These are phyloP conservation scores for Lasius platythorax DNA, from an alignment of 2,888 invertebrate species.

Conservation along the genomic window DNA sequence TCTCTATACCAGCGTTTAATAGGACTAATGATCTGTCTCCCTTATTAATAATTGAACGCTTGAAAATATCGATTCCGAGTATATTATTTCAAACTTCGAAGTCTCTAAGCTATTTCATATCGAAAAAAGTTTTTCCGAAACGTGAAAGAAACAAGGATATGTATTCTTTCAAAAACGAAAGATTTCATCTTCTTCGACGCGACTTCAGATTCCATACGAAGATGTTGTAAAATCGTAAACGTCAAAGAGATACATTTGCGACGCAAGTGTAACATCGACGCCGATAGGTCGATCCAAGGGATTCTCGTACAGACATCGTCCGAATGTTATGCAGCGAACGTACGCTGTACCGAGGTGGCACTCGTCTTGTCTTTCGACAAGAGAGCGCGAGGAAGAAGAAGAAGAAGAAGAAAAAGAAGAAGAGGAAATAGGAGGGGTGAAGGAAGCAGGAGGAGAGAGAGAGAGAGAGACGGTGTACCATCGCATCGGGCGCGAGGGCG, in stretches of 20 bases:
- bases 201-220: not conserved
- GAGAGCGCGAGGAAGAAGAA: constrained; percentile 5
- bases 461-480: constrained; percentile 42
- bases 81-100: not conserved
- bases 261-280: constrained; percentile 53
- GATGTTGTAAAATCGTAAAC: constrained; percentile 14
- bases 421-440: not conserved
- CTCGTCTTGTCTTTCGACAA: constrained; percentile 23
- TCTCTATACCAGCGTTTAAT: not conserved
- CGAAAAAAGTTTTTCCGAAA: too few relatives aligned
- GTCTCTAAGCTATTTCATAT: not conserved
- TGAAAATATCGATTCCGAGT: not conserved
- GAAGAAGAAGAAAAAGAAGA: not conserved
- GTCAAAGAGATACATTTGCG: not conserved
- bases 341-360: constrained; percentile 52
- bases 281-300: constrained; percentile 56
- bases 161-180: not conserved
- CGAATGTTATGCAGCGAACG: constrained; percentile 75
- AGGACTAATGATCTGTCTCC: not conserved
- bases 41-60: not conserved
- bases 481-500: constrained; percentile 77
- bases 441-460: not conserved
- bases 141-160: not conserved
- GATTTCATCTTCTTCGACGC: not conserved
- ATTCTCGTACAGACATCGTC: constrained; percentile 65